Conservation (phyloP, 2,888 invertebrate genomes). For the Subacronicta megacephala region DNA sequence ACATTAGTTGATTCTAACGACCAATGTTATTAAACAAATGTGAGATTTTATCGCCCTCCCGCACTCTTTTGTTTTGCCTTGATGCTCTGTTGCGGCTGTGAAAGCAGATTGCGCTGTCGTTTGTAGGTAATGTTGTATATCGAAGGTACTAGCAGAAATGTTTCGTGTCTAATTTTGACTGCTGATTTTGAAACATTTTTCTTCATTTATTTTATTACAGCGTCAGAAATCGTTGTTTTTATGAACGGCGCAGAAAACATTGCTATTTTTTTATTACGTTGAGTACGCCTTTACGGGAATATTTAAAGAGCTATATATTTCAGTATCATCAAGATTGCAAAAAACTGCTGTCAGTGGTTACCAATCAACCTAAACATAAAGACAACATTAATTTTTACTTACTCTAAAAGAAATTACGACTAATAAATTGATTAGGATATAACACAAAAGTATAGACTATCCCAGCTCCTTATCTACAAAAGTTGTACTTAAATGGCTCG, state of each 20-base stretch:
- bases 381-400: too few species aligned
- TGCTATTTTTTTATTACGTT: too few species aligned
- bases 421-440: neutral
- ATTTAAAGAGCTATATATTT: too few species aligned
- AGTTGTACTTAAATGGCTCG: slow-evolving; percentile 11
- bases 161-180: slow-evolving; percentile 38
- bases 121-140: slow-evolving; percentile 56
- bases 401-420: too few species aligned
- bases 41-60: slow-evolving; percentile 82
- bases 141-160: slow-evolving; percentile 41
- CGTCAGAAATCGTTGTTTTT: neutral
- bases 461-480: slow-evolving; percentile 7
- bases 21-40: slow-evolving; percentile 86
- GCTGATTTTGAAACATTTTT: slow-evolving; percentile 6
- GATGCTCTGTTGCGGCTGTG: slow-evolving; percentile 68
- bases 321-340: too few species aligned
- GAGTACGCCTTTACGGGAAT: too few species aligned
- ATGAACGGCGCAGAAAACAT: neutral
- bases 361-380: too few species aligned
- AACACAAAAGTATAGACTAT: neutral
- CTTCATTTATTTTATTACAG: slow-evolving; percentile 1
- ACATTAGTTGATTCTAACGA: slow-evolving; percentile 86
- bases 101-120: slow-evolving; percentile 72
- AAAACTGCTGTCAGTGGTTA: too few species aligned
- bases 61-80: slow-evolving; percentile 77